phyloP scores from a whole-genome alignment of 1,140 invertebrate species.

The Penaeus vannamei region DNA sequence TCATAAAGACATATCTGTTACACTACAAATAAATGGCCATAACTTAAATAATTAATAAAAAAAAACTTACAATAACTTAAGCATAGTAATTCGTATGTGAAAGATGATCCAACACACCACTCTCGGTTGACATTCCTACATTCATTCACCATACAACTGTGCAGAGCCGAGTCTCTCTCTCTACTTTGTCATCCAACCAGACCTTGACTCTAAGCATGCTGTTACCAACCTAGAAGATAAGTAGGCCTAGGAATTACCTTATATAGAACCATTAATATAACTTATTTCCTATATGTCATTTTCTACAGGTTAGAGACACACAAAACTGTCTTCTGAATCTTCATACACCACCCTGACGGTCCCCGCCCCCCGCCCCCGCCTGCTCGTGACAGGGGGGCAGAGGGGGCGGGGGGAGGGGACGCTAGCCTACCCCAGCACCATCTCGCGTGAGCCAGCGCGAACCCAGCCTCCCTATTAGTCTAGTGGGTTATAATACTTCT shows the following conservation, averaged over 20 bases:
- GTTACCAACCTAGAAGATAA: slow-evolving; percentile 63
- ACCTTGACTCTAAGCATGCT: slow-evolving; percentile 62
- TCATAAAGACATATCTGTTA: slow-evolving; percentile 56
- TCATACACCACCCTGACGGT: slow-evolving; percentile 39
- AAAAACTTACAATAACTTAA: slow-evolving; percentile 55
- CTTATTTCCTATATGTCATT: slow-evolving; percentile 63
- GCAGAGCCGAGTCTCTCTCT: slow-evolving; percentile 50
- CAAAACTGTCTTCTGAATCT: slow-evolving; percentile 54
- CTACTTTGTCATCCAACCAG: slow-evolving; percentile 54
- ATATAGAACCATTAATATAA: slow-evolving; percentile 65
- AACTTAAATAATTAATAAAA: slow-evolving; percentile 50
- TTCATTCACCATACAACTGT: slow-evolving; percentile 62
- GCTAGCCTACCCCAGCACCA: slow-evolving; percentile 60
- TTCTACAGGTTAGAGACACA: slow-evolving; percentile 64
- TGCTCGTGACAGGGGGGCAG: no score
- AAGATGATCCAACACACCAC: slow-evolving; percentile 50
- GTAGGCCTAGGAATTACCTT: slow-evolving; percentile 64
- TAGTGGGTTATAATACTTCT: slow-evolving; percentile 64
- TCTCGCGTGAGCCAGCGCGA: slow-evolving; percentile 48
- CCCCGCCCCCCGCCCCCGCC: not conserved
- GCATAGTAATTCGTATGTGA: slow-evolving; percentile 62
- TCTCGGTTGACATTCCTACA: slow-evolving; percentile 28
- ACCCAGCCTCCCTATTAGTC: slow-evolving; percentile 55
- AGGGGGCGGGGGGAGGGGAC: slow-evolving; percentile 34
- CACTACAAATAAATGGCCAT: slow-evolving; percentile 56